Evolutionary conservation across 1,140 invertebrate species (phyloP).

Genomic region (Cylas formicarius): DNA sequence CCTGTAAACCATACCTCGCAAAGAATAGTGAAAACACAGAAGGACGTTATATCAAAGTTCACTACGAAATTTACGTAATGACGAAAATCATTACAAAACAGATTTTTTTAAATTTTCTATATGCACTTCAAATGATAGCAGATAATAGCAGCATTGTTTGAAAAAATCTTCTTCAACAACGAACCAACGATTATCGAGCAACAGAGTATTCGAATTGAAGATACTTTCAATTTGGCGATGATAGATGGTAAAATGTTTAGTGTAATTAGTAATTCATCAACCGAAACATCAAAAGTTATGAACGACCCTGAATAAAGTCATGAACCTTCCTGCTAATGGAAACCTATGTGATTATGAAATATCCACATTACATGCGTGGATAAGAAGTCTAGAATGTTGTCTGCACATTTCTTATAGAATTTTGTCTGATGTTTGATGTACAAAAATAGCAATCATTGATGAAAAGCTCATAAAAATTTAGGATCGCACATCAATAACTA

Average conservation of each 20-base stretch:
- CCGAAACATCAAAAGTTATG: constrained; percentile 37
- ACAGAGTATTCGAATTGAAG: constrained; percentile 13
- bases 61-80: neutral
- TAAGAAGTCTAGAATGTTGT: constrained; percentile 17
- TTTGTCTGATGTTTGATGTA: constrained; percentile 32
- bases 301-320: constrained; percentile 39
- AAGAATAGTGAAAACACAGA: no score
- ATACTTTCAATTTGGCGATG: constrained; percentile 36
- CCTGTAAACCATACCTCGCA: neutral
- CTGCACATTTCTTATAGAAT: constrained; percentile 19
- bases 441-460: constrained; percentile 36
- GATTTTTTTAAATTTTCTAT: neutral
- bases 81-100: neutral
- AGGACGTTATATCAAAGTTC: no score
- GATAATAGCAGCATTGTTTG: no score
- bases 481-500: no score
- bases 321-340: constrained; percentile 22
- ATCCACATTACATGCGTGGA: constrained; percentile 37
- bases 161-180: neutral
- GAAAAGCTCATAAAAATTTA: constrained; percentile 36
- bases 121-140: neutral
- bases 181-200: constrained; percentile 6
- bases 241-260: constrained; percentile 43
- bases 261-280: constrained; percentile 35
- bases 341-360: constrained; percentile 32